Base-by-base conservation (phyloP, 2,888 invertebrate genomes). In the Silvanus unidentatus region DNA sequence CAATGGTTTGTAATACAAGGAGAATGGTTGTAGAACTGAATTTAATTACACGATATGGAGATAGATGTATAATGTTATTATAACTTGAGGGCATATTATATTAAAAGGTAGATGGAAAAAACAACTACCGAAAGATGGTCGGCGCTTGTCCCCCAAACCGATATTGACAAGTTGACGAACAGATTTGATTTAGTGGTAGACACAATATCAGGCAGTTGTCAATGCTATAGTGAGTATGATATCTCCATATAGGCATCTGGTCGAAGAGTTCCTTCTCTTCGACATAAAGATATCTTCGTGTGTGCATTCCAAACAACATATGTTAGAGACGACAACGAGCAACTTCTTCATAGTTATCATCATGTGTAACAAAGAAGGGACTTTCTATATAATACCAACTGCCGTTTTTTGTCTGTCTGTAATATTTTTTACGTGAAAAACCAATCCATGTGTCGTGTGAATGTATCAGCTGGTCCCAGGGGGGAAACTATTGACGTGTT, bases 181-280 rank as follows among this genome's bases (percentile, higher is more conserved):
- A 58, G 55, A 57, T 66, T 65, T 68, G 69, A 69, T 68, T 67
- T 66, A 66, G 57, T 32, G 32, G 22, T 22, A 22, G 22, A 22
- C 22, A 32, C 54, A 50, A 58, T 55, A 60, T 63, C 37, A 59
- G 54, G 57, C 58, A 62, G 65, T 67, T 69, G 65, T 64, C 66
- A 62, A 60, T 64, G 60, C 58, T 54, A 55, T 54, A 55, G 58
- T 55, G 57, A 64, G 64, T 69, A 69, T 68, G 68, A 70, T 70
- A 70, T 69, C 70, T 69, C 63, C 65, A 66, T n/a, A n/a, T 69
- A 65, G 62, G 61, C 65, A 69, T 69, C 68, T 68, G 65, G 61
- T 58, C 53, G 57, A 59, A 55, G 56, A 56, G 52, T 49, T 55
- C 57, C 53, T 47, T 48, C n/a, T n/a, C n/a, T 50, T 54, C 55